Percentiles rank a stretch among this genome's conserved stretches.
Conservation (phyloP, 2,797 vertebrate species). For the Crenichthys baileyi region DNA sequence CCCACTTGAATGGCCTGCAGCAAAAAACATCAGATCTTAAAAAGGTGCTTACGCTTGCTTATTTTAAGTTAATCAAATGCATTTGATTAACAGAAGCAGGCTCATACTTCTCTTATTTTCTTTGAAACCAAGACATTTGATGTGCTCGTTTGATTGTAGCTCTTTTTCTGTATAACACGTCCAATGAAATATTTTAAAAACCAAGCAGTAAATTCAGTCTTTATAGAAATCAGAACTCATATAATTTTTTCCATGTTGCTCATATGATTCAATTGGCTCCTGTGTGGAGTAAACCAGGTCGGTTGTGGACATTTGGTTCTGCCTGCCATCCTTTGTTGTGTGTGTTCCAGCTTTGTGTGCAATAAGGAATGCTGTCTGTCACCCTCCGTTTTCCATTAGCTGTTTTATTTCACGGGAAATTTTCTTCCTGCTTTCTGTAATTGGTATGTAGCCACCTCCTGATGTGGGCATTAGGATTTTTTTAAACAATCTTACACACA, state of each 20-base stretch:
- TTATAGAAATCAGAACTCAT: slow-evolving; percentile 28
- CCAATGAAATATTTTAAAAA: slow-evolving; percentile 13
- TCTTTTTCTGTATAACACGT: slow-evolving; percentile 15
- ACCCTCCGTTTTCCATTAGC: slow-evolving; percentile 82
- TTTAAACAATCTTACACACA: slow-evolving; percentile 79
- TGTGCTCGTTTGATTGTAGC: slow-evolving; percentile 2
- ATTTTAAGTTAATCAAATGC: slow-evolving; percentile 7
- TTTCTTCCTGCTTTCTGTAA: slow-evolving; percentile 84
- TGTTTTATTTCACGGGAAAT: slow-evolving; percentile 86
- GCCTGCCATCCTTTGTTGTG: slow-evolving; percentile 48
- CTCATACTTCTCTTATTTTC: background rate
- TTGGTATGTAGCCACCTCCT: slow-evolving; percentile 82
- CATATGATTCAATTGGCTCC: slow-evolving; percentile 46
- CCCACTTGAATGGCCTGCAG: background rate
- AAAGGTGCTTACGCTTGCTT: background rate
- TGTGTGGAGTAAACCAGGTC: slow-evolving; percentile 56
- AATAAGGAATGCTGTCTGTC: slow-evolving; percentile 70
- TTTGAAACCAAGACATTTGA: slow-evolving; percentile 2
- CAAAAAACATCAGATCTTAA: background rate
- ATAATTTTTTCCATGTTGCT: slow-evolving; percentile 42
- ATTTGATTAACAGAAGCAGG: slow-evolving; percentile 9
- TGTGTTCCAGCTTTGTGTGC: slow-evolving; percentile 68
- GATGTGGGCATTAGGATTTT: slow-evolving; percentile 81
- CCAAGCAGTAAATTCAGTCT: background rate
- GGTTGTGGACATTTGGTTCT: slow-evolving; percentile 60